A percentile compares a stretch with the other conserved stretches of the same genome.
Evolutionary conservation across 2,113 vertebrate species (phyloP).

Genomic region (Carassius auratus): DNA sequence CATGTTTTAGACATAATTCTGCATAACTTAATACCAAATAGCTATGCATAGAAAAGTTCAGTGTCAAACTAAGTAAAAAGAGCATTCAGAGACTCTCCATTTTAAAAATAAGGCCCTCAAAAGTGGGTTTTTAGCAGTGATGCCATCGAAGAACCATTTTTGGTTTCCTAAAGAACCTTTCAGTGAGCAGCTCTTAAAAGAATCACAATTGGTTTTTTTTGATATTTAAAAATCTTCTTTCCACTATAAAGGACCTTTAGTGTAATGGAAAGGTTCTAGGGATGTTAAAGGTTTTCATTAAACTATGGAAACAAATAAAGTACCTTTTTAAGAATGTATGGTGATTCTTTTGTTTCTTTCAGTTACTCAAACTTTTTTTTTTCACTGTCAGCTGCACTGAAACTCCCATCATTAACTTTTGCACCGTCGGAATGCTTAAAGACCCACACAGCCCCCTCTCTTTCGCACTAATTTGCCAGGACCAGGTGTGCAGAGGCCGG

Average conservation of each 20-base stretch:
- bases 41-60: background rate
- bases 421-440: slow-evolving; percentile 78
- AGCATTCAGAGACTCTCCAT: background rate
- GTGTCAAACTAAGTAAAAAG: background rate
- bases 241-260: background rate
- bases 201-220: too few species aligned
- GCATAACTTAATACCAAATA: background rate
- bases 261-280: background rate
- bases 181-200: background rate
- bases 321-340: background rate
- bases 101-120: too few species aligned
- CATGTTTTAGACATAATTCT: background rate
- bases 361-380: slow-evolving; percentile 33
- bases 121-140: background rate
- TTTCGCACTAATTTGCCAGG: slow-evolving; percentile 73
- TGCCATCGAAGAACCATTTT: background rate
- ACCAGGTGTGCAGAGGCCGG: slow-evolving; percentile 75
- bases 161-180: background rate
- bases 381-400: slow-evolving; percentile 56
- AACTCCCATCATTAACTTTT: slow-evolving; percentile 79
- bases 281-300: too few species aligned
- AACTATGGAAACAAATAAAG: background rate
- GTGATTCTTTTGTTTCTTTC: slow-evolving; percentile 66
- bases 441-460: slow-evolving; percentile 48
- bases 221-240: background rate